Evolutionary conservation across 2,113 vertebrate genomes (phyloP), one percentile per base, ranked within the genome.

Genomic region (Malurus cyaneus): DNA sequence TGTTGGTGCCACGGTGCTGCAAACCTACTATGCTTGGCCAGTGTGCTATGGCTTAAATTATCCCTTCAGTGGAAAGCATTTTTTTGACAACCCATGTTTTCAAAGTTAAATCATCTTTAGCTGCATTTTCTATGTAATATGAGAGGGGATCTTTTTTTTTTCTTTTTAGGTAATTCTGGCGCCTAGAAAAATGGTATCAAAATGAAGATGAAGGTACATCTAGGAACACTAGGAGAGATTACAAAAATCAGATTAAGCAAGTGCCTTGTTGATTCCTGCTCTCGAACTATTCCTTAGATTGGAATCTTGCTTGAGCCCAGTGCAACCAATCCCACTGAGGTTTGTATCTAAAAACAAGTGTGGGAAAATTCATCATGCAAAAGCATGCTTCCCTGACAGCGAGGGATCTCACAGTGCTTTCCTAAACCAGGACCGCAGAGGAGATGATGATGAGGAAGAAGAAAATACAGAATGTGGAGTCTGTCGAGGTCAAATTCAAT

Each of bases 341-440:
- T 47, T 79, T 0, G 0, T 49, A n/a, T 31, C 76, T 62, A 34
- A 70, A 86, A 79, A 32, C 0, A 1, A 78, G 8, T 2, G 0
- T 32, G 15, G 32, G 25, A 54, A 80, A 28, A 65, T 18, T 82
- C 44, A 92, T 17, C 36, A 49, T 23, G 42, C 10, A 57, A 78
- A 88, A 57, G 1, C 12, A 61, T 23, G 12, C 3, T 47, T 26
- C 10, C 13, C 10, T 0, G 1, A 10, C 14, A 83, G 16, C 5
- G 26, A 60, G 18, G 12, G 21, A 69, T 56, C 25, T 41, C 32
- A 46, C 3, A 6, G 23, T n/a, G 15, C 56, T 84, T 49, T 70
- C 28, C 31, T 50, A 69, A 80, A 72, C 25, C 60, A 74, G 8
- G 8, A 28, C 39, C 32, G 12, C 16, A 84, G 31, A 62, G 29